Percentiles rank a stretch among this genome's conserved stretches.
Conservation (phyloP, 2,797 vertebrate genomes). For the Neoniphon sammara region DNA sequence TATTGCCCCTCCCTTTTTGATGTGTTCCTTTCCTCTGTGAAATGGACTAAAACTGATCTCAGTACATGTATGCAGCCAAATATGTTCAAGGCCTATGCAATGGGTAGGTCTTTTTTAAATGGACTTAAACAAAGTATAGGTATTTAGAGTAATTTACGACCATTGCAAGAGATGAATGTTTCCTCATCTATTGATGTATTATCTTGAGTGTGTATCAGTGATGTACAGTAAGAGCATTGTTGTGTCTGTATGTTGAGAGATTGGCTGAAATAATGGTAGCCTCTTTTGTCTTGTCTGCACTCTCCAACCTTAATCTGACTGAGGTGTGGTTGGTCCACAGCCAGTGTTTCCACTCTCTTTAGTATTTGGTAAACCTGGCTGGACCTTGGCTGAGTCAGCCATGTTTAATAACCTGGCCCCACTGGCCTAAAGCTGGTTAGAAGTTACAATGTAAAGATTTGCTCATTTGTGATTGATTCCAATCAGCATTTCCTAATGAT, state of each 20-base stretch:
- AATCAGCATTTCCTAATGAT: constrained; percentile 12
- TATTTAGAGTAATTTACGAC: background rate
- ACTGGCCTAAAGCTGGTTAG: constrained; percentile 20
- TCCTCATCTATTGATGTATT: background rate
- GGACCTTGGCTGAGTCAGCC: constrained; percentile 50
- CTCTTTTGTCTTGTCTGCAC: constrained; percentile 28
- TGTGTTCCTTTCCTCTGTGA: no score
- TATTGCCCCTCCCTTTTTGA: no score
- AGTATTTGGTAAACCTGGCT: constrained; percentile 55
- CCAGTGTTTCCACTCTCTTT: constrained; percentile 52
- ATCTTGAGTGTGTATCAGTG: background rate
- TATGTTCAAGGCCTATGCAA: no score
- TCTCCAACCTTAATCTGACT: constrained; percentile 53
- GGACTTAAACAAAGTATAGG: no score
- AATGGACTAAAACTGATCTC: no score
- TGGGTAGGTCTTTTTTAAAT: no score
- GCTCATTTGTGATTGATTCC: constrained; percentile 26
- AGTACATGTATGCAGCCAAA: no score
- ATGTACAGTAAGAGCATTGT: background rate
- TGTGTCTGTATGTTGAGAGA: background rate
- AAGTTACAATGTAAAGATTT: constrained; percentile 22
- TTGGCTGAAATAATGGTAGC: constrained; percentile 19
- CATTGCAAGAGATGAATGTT: background rate
- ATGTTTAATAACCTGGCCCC: constrained; percentile 56
- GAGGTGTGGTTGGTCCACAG: constrained; percentile 40